These are phyloP conservation scores for Trinorchestia longiramus DNA, from an alignment of 1,140 invertebrate genomes.

Conservation along the genomic window DNA sequence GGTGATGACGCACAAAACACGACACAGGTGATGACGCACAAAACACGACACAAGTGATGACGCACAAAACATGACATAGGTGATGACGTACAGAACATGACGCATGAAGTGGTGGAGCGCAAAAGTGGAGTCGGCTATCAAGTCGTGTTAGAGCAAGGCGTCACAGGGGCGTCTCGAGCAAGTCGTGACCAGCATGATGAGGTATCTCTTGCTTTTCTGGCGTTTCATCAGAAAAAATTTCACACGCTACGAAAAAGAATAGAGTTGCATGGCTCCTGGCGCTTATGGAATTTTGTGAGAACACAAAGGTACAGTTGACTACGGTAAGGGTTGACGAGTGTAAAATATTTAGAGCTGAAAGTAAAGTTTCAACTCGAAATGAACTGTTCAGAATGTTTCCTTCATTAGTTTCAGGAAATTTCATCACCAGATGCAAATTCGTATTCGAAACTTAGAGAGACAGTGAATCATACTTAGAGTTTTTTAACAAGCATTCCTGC, in stretches of 20 bases:
- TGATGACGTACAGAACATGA: too few relatives aligned
- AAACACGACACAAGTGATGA: too few relatives aligned
- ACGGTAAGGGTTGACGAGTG: not conserved
- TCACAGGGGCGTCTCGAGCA: not conserved
- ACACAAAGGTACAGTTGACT: not conserved
- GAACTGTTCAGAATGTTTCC: too few relatives aligned
- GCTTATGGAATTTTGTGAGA: not conserved
- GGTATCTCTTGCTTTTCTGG: not conserved
- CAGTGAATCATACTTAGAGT: too few relatives aligned
- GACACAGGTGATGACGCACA: too few relatives aligned
- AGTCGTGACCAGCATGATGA: not conserved
- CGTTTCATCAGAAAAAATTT: not conserved
- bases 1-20: too few relatives aligned
- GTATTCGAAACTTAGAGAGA: too few relatives aligned
- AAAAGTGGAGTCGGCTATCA: not conserved
- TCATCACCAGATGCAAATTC: too few relatives aligned
- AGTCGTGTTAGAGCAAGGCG: not conserved
- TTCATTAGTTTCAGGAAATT: too few relatives aligned
- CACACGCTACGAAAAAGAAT: not conserved
- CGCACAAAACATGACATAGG: too few relatives aligned
- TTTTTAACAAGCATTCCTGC: too few relatives aligned
- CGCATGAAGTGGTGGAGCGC: not conserved
- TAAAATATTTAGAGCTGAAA: not conserved
- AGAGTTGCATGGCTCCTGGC: not conserved
- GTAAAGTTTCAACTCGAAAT: not conserved